Conservation (phyloP, 2,113 vertebrate genomes). For the Ceratotherium simum region DNA sequence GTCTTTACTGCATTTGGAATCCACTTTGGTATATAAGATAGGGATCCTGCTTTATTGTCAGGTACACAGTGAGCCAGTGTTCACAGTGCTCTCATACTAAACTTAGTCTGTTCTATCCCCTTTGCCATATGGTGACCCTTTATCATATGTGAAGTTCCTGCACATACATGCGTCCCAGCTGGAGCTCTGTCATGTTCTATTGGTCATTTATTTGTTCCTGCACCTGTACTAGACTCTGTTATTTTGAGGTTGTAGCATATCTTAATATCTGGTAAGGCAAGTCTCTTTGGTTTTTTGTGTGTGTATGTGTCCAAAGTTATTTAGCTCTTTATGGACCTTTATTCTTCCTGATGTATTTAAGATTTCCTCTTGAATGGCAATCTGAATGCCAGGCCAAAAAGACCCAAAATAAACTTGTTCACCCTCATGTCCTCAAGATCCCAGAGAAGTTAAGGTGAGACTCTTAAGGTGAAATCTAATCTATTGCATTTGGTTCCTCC, state of each 20-base stretch:
- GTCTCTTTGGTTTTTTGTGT: neutral
- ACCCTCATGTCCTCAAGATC: neutral
- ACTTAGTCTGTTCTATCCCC: neutral
- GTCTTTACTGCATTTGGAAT: neutral
- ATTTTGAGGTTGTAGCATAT: neutral
- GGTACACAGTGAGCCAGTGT: neutral
- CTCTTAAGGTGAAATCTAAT: neutral
- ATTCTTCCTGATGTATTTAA: neutral
- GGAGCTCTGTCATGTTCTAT: neutral
- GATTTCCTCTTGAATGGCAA: constrained; percentile 26
- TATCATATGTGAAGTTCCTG: neutral
- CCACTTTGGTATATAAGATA: neutral
- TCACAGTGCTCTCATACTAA: neutral
- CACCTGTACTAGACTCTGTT: neutral
- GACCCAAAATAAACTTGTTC: neutral
- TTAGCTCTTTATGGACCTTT: neutral
- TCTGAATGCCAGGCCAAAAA: neutral
- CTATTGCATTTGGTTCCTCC: neutral
- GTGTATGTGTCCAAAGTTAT: constrained; percentile 15
- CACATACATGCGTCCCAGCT: neutral
- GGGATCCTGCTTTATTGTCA: neutral
- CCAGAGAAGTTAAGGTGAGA: neutral
- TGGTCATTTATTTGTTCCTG: neutral
- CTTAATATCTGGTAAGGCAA: neutral
- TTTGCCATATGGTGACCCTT: neutral